A percentile compares a stretch with the other conserved stretches of the same genome.
Conservation (phyloP, 2,888 invertebrate species). For the Pseudoips prasinana region DNA sequence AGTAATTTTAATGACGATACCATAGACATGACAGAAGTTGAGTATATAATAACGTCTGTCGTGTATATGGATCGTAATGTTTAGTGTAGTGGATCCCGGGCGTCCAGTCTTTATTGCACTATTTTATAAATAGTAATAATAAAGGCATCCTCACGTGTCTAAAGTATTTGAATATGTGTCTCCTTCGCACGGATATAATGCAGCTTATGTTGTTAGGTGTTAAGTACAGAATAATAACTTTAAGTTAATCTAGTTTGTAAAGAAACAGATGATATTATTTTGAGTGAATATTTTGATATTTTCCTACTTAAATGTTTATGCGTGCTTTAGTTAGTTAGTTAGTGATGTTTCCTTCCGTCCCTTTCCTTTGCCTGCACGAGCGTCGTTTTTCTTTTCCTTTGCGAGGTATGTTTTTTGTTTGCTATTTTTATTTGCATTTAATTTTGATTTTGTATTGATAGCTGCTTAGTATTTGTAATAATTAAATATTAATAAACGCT, state of each 20-base stretch:
- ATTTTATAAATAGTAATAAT: conserved; percentile 72
- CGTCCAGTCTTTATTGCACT: conserved; percentile 67
- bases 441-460: no score
- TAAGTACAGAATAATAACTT: conserved; percentile 64
- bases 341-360: conserved; percentile 62
- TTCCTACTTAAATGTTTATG: conserved; percentile 52
- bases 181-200: conserved; percentile 46
- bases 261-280: conserved; percentile 58
- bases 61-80: conserved; percentile 9
- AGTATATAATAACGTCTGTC: conserved; percentile 5
- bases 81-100: conserved; percentile 24
- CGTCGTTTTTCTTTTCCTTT: conserved; percentile 58
- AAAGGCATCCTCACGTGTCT: conserved; percentile 51
- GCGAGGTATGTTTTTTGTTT: conserved; percentile 65
- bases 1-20: conserved; percentile 8
- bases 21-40: conserved; percentile 1
- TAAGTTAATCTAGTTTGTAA: conserved; percentile 64
- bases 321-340: conserved; percentile 46
- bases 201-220: conserved; percentile 51
- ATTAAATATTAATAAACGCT: no score
- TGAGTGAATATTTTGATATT: conserved; percentile 36
- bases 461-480: no score
- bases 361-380: conserved; percentile 62
- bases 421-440: conserved; percentile 9
- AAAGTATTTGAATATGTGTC: conserved; percentile 31